These are phyloP conservation scores for Leptinotarsa undecemlineata DNA, from an alignment of 1,140 invertebrate species.

Conservation along the genomic window DNA sequence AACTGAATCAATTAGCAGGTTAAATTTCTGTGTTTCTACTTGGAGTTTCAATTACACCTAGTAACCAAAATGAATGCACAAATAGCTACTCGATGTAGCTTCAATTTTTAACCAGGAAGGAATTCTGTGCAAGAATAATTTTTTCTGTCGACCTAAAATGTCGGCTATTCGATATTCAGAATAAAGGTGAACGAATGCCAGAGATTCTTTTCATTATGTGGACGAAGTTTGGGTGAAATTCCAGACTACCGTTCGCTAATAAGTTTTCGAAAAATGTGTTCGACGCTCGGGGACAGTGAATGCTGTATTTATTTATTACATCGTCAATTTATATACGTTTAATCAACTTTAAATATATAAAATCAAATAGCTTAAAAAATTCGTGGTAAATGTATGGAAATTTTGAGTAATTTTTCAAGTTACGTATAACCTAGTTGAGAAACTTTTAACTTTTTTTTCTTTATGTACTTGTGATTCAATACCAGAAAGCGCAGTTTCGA, in stretches of 20 bases:
- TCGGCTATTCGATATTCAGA: neutral
- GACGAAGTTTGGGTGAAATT: constrained; percentile 1
- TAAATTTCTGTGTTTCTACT: no score
- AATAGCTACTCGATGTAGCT: neutral
- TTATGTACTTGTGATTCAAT: no score
- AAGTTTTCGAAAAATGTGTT: neutral
- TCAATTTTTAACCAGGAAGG: neutral
- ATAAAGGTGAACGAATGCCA: neutral
- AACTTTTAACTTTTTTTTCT: no score
- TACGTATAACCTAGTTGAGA: no score
- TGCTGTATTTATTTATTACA: neutral
- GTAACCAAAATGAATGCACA: neutral
- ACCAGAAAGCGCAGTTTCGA: no score
- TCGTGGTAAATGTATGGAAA: no score
- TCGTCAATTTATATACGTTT: neutral
- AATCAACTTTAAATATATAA: no score
- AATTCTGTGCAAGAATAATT: neutral
- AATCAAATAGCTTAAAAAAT: no score
- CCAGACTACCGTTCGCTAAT: neutral
- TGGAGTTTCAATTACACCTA: no score
- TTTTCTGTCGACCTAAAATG: neutral
- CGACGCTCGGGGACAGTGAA: neutral
- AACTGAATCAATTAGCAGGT: no score
- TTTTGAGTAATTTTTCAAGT: no score
- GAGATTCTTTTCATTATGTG: constrained; percentile 2